phyloP scores from a whole-genome alignment of 2,113 vertebrate genomes.

The Physeter macrocephalus region DNA sequence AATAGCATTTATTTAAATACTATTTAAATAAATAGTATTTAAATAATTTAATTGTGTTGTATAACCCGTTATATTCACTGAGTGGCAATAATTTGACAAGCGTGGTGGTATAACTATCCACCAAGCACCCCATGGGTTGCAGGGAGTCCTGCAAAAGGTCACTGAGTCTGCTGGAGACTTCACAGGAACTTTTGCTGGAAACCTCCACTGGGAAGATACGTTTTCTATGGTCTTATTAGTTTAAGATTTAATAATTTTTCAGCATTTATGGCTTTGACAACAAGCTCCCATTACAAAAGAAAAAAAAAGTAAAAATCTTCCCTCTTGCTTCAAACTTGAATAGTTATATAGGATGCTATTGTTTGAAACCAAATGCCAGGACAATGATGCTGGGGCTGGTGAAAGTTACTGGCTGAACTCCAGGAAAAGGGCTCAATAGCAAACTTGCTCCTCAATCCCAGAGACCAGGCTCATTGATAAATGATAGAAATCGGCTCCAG shows the following conservation, averaged over 20 bases:
- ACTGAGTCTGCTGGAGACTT: background rate
- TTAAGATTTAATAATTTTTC: constrained; percentile 46
- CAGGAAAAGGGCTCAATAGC: background rate
- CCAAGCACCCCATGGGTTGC: background rate
- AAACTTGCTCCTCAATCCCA: background rate
- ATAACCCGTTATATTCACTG: background rate
- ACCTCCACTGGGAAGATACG: background rate
- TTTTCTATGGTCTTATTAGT: constrained; percentile 38
- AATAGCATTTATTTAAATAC: no score
- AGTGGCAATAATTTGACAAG: constrained; percentile 24
- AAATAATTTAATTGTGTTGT: constrained; percentile 49
- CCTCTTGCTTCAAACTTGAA: background rate
- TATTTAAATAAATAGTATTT: constrained; percentile 37
- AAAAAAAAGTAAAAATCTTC: background rate
- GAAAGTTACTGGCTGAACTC: background rate
- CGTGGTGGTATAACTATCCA: background rate
- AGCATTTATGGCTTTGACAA: constrained; percentile 14
- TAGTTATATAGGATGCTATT: background rate
- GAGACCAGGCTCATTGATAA: background rate
- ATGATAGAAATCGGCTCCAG: background rate
- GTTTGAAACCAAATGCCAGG: constrained; percentile 26
- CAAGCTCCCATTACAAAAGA: background rate
- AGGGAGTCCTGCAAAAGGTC: background rate
- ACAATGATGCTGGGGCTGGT: background rate
- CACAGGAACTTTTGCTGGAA: background rate